phyloP scores from a whole-genome alignment of 2,113 vertebrate species.

The Stigmatopora nigra region DNA sequence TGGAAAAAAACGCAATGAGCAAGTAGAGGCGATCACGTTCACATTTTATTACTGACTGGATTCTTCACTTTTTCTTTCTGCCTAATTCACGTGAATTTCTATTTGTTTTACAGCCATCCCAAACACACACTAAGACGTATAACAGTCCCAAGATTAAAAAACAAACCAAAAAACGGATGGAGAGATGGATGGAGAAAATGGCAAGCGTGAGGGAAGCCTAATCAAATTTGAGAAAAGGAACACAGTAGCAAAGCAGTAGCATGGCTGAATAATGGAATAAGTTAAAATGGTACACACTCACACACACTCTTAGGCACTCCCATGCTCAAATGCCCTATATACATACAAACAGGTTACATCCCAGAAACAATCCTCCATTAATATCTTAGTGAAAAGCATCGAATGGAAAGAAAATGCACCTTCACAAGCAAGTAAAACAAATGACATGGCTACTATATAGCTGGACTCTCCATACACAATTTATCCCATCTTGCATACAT shows the following conservation, averaged over 20 bases:
- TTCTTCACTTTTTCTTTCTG: slow-evolving; percentile 8
- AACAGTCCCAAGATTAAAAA: slow-evolving; percentile 9
- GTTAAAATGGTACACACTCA: slow-evolving; percentile 22
- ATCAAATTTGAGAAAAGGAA: slow-evolving; percentile 48
- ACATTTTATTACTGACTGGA: slow-evolving; percentile 57
- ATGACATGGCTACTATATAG: neutral
- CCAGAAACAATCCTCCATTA: slow-evolving; percentile 43
- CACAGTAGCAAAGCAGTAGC: slow-evolving; percentile 41
- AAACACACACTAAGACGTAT: slow-evolving; percentile 7
- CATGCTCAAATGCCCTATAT: slow-evolving; percentile 26
- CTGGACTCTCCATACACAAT: neutral
- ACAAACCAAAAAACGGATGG: slow-evolving; percentile 13
- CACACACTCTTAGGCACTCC: slow-evolving; percentile 5
- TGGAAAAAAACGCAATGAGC: neutral
- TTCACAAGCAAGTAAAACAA: neutral
- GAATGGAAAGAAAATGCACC: slow-evolving; percentile 20
- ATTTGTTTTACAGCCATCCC: neutral
- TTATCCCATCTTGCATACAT: slow-evolving; percentile 26
- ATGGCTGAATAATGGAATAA: slow-evolving; percentile 49
- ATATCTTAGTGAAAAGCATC: slow-evolving; percentile 41
- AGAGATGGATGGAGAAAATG: slow-evolving; percentile 18
- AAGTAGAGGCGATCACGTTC: slow-evolving; percentile 33
- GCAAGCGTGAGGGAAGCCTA: slow-evolving; percentile 23
- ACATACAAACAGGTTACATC: slow-evolving; percentile 36
- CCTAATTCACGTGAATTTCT: neutral